Evolutionary conservation across 1,140 invertebrate species (phyloP).

Genomic region (Chrysomallon squamiferum): DNA sequence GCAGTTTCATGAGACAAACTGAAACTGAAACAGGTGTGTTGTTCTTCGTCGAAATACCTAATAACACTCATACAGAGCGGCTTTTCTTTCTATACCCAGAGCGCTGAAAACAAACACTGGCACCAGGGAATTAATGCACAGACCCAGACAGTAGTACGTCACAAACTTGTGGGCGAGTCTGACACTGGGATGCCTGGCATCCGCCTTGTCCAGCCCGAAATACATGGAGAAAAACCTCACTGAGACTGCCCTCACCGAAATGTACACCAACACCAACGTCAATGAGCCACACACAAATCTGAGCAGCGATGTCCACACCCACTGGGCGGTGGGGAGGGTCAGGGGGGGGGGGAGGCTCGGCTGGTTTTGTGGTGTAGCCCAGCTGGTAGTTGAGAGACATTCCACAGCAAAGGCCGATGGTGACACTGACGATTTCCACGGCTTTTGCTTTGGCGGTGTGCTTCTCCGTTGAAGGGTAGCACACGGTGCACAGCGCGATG

Average conservation of each 20-base stretch:
- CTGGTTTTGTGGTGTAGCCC: slow-evolving; percentile 64
- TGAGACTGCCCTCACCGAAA: background rate
- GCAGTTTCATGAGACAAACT: no score
- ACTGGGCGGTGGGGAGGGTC: background rate
- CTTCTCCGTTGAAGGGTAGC: slow-evolving; percentile 66
- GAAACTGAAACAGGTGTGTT: no score
- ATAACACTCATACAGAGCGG: background rate
- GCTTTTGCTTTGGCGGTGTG: slow-evolving; percentile 77
- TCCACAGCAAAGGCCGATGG: slow-evolving; percentile 78
- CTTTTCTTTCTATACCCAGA: background rate
- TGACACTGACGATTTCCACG: slow-evolving; percentile 78
- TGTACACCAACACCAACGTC: background rate
- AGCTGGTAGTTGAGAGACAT: slow-evolving; percentile 84
- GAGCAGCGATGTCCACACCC: background rate
- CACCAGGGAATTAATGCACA: background rate
- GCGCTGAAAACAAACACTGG: background rate
- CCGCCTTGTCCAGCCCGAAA: background rate
- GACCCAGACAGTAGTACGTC: background rate
- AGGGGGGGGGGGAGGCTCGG: background rate
- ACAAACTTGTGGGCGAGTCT: background rate
- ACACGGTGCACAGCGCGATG: slow-evolving; percentile 75
- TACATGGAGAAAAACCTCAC: background rate
- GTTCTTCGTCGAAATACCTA: no score
- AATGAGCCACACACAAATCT: background rate
- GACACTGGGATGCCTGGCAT: background rate